Evolutionary conservation across 2,888 invertebrate species (phyloP), one percentile per base, ranked within the genome.

Genomic region (Odontothrips loti): DNA sequence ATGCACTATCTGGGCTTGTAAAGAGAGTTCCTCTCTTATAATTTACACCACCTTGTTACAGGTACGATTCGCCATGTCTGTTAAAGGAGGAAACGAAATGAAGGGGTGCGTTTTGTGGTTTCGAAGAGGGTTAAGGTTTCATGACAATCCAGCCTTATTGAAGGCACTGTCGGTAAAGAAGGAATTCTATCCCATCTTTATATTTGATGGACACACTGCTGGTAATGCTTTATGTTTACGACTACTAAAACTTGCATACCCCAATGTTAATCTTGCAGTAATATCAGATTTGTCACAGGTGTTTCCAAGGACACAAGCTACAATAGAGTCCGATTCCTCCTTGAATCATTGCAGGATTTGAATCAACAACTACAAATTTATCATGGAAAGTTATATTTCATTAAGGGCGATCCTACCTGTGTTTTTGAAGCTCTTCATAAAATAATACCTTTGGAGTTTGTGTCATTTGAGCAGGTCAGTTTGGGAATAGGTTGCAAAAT

Each of bases 151-250:
- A 0, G 90, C 93, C 0, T 85, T 94, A 47, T 86, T 90, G 63
- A 88, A 89, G 43, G 92, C 92, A 0, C 81, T 92, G 8, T 86
- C 87, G 81, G 87, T 89, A 80, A 85, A 85, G 84, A 84, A 86
- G 20, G 82, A 84, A 10, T 88, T 93, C 84, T 90, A 91, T 84
- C 92, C 93, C 0, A 84, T 93, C 1, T 94, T 93, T 85, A 92
- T 93, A 84, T 93, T 93, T 85, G 93, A 94, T 86, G 93, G 93
- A n/a, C 91, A 92, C 86, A 92, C 91, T 83, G 92, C 93, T 84
- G 92, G 93, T 80, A 68, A 23, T 27, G 9, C 63, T 47, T 43
- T 1, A 20, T n/a, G 17, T 75, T 75, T 75, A 11, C 63, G 23
- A 20, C 68, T 79, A 81, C 47, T 17, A 78, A 20, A 82, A 43